phyloP scores from a whole-genome alignment of 2,797 vertebrate species.

The Pipistrellus nathusii region DNA sequence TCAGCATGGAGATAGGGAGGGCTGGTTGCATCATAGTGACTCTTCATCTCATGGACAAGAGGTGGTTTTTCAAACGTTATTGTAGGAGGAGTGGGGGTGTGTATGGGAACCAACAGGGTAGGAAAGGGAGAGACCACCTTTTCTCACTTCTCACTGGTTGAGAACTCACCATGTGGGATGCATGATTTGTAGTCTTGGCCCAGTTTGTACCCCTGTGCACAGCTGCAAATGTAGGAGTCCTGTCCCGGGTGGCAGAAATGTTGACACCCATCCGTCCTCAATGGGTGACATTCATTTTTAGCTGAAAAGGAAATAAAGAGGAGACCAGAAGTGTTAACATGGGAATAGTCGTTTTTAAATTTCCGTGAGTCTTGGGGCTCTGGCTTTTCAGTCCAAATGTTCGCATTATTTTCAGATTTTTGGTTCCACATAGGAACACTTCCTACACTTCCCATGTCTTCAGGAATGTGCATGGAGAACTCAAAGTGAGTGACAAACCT shows the following conservation, averaged over 20 bases:
- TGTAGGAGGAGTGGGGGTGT: not conserved
- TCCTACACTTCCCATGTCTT: not conserved
- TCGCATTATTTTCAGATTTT: not conserved
- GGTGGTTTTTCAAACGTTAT: not conserved
- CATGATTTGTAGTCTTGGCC: conserved; percentile 90
- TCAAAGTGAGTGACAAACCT: not conserved
- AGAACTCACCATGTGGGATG: conserved; percentile 88
- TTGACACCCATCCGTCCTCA: conserved; percentile 89
- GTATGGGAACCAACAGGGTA: not conserved
- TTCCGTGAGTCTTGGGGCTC: not conserved
- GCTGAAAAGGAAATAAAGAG: conserved; percentile 82
- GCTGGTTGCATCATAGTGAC: not conserved
- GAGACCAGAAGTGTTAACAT: not conserved
- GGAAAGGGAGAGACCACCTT: not conserved
- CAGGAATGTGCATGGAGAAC: not conserved
- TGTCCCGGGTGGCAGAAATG: conserved; percentile 91
- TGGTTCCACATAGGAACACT: not conserved
- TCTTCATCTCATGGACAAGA: not conserved
- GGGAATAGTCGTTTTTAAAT: not conserved
- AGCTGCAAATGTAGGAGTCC: conserved; percentile 89
- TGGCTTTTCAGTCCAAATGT: not conserved
- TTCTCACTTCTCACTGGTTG: not conserved
- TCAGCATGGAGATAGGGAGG: not conserved
- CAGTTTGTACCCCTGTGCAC: conserved; percentile 90
- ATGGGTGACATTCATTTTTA: conserved; percentile 88